Evolutionary conservation across 1,140 invertebrate species (phyloP), one percentile per base, ranked within the genome.

Genomic region (Oncopodura yosiiana): DNA sequence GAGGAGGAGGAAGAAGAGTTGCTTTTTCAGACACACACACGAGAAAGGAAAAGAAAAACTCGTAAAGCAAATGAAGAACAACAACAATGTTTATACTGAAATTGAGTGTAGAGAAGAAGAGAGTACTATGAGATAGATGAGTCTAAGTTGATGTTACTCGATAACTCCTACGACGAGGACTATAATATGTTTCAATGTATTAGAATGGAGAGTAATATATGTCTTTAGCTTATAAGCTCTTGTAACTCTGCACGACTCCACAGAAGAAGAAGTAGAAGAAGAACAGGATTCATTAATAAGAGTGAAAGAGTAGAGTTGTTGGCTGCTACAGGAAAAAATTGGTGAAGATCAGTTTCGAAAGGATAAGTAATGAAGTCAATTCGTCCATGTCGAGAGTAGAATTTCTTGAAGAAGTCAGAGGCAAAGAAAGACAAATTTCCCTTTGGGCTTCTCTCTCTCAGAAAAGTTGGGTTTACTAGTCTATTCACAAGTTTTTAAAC

Each of bases 331-430:
- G 42, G 36, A 45, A 57, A 57, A 57, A 57, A 57, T 57, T 57
- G 49, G 55, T 52, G 30, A 46, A 57, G 55, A 57, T 57, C 55
- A 57, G 55, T 57, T 57, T 57, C 49, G 42, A 48, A 44, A 51
- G 42, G 56, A 58, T 48, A 49, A 53, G 30, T 53, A 53, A 53
- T 58, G 56, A 53, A 48, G 45, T 48, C 43, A 24, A 53, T 58
- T 53, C 56, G 37, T 58, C 44, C 37, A 48, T 53, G 50, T 53
- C 49, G 42, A 54, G 21, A 30, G 27, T 29, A 18, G 38, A 24
- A 39, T 41, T 51, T 27, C 49, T 24, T 4, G 48, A 11, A n/a
- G 19, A 26, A 14, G 4, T 23, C 21, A 49, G 16, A 18, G 18
- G 3, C 23, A 26, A 34, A 49, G 39, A 50, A 56, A 56, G 46